Percentiles rank a stretch among this genome's conserved stretches.
These are phyloP conservation scores for Diorhabda elongata DNA, from an alignment of 1,140 invertebrate genomes.

Conservation along the genomic window DNA sequence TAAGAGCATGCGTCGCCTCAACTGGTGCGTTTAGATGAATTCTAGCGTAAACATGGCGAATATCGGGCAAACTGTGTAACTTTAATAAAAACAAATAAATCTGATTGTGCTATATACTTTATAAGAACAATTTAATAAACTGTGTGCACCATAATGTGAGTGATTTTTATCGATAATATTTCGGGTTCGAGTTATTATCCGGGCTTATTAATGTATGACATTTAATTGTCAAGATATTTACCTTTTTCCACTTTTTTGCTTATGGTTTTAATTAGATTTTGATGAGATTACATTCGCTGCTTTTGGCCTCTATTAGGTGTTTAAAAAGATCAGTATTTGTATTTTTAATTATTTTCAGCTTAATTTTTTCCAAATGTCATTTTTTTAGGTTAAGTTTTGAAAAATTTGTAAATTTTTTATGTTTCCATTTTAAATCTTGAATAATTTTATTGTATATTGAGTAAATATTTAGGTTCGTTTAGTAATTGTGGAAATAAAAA, in stretches of 20 bases:
- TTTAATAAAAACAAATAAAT: conserved; percentile 15
- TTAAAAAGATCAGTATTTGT: background rate
- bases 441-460: background rate
- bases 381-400: conserved; percentile 15
- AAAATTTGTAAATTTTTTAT: background rate
- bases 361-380: conserved; percentile 6
- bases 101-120: background rate
- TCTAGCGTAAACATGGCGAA: conserved; percentile 19
- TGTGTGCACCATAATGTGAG: conserved; percentile 10
- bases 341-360: background rate
- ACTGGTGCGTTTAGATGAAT: conserved; percentile 15
- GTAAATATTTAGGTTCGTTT: background rate
- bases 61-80: conserved; percentile 7
- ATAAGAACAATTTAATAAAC: background rate
- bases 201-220: conserved; percentile 5
- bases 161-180: background rate
- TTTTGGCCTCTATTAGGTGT: background rate
- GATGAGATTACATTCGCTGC: background rate
- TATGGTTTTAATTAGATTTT: background rate
- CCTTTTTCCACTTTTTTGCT: background rate
- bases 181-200: background rate
- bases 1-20: conserved; percentile 4
- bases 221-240: conserved; percentile 18
- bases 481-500: background rate
- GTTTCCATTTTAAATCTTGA: background rate